Conservation (phyloP, 2,888 invertebrate species). For the Caenorhabditis sinica region DNA sequence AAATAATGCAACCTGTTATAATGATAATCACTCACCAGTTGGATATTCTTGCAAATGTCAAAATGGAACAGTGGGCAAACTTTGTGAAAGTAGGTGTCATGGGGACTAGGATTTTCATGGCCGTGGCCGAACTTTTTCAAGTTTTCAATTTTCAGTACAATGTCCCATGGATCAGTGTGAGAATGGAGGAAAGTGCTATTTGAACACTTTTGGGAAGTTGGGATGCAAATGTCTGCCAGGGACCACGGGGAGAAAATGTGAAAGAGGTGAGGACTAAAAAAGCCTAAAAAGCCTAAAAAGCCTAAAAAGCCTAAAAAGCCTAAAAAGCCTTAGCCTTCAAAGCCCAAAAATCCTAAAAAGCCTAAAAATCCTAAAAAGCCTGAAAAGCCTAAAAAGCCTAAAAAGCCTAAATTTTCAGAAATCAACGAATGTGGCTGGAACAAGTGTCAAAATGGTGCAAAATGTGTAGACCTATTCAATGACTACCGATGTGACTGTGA, state of each 20-base stretch:
- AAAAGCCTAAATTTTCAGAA: conserved; percentile 55
- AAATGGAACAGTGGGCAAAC: conserved; percentile 67
- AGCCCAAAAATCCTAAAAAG: neutral
- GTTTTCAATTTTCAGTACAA: conserved; percentile 54
- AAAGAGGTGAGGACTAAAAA: conserved; percentile 57
- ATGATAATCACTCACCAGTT: conserved; percentile 51
- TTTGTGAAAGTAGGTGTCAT: conserved; percentile 70
- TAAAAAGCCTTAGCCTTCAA: neutral
- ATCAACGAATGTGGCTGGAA: conserved; percentile 74
- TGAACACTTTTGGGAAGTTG: conserved; percentile 66
- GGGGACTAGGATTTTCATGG: neutral
- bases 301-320: no score
- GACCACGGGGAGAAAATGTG: conserved; percentile 66
- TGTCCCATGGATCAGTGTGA: conserved; percentile 67
- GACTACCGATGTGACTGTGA: conserved; percentile 73
- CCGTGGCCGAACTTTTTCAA: neutral
- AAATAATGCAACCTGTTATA: conserved; percentile 67
- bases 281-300: no score
- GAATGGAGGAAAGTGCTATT: conserved; percentile 68
- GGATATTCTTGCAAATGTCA: conserved; percentile 69
- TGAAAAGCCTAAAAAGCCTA: no score
- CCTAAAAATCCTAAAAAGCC: no score
- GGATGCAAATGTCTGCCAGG: conserved; percentile 73
- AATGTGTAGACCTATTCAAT: conserved; percentile 72
- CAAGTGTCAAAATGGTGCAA: conserved; percentile 69